A percentile compares a stretch with the other conserved stretches of the same genome.
Conservation (phyloP, 2,113 vertebrate genomes). For the Bothrops jararaca region DNA sequence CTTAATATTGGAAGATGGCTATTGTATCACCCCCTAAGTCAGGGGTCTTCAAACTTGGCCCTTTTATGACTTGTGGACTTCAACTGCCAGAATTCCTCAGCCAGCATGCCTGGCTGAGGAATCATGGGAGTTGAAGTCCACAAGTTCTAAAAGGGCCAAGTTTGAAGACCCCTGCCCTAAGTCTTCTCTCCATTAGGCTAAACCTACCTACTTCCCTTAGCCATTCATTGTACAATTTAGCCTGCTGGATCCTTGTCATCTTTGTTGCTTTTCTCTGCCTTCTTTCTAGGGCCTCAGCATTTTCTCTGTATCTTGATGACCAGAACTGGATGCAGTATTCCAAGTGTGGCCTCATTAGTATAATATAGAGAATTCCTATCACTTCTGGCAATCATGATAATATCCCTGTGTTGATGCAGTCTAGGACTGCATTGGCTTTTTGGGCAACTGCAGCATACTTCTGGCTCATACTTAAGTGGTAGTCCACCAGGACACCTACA, state of each 20-base stretch:
- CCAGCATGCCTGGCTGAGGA: too few relatives aligned
- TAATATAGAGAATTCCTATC: neutral
- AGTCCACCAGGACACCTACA: neutral
- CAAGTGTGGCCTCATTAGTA: neutral
- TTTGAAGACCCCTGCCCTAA: too few relatives aligned
- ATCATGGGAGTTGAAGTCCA: too few relatives aligned
- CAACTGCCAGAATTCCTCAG: too few relatives aligned
- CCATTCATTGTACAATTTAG: neutral
- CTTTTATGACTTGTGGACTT: too few relatives aligned
- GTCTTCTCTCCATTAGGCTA: neutral
- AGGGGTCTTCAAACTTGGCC: too few relatives aligned
- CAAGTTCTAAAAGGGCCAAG: too few relatives aligned
- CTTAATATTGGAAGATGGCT: neutral
- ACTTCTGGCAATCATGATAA: neutral
- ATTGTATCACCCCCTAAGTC: neutral
- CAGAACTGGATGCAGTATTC: neutral
- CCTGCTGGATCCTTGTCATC: neutral
- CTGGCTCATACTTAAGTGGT: neutral
- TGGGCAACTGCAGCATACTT: neutral
- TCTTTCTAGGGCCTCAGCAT: neutral
- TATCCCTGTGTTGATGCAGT: neutral
- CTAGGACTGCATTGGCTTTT: neutral
- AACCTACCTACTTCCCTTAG: neutral
- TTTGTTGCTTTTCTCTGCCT: neutral
- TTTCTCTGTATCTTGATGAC: neutral